phyloP scores from a whole-genome alignment of 1,140 invertebrate genomes.

The Temnothorax curvispinosus region DNA sequence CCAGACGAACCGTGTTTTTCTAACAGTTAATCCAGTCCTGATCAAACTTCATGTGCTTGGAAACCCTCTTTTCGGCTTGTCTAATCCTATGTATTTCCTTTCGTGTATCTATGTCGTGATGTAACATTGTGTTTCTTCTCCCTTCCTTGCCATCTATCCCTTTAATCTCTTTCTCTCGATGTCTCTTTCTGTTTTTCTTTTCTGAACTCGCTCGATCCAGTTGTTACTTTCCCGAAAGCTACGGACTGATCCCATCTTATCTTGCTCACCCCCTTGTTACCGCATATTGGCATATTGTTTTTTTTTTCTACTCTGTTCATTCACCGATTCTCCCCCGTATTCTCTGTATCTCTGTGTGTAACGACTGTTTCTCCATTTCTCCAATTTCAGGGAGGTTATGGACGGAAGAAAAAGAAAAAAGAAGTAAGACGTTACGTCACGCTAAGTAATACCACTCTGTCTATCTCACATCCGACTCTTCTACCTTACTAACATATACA shows the following conservation, averaged over 20 bases:
- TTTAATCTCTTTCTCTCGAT: background rate
- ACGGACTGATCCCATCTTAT: background rate
- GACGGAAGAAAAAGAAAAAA: conserved; percentile 98
- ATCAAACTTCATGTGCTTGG: conserved; percentile 67
- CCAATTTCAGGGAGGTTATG: conserved; percentile 94
- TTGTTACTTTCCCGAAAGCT: background rate
- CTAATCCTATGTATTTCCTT: conserved; percentile 46
- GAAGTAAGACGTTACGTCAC: conserved; percentile 92
- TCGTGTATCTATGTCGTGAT: conserved; percentile 44
- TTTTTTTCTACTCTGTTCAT: conserved; percentile 51
- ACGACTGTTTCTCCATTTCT: conserved; percentile 86
- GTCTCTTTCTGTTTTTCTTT: background rate
- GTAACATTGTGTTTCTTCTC: conserved; percentile 59
- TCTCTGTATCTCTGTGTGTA: conserved; percentile 85
- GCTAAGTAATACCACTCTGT: conserved; percentile 83
- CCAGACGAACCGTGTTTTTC: background rate
- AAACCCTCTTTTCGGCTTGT: conserved; percentile 48
- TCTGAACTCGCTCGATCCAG: background rate
- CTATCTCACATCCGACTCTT: conserved; percentile 69
- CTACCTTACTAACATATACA: conserved; percentile 45
- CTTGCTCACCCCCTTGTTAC: conserved; percentile 3
- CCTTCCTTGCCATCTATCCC: background rate
- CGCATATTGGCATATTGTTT: conserved; percentile 37
- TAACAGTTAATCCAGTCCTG: conserved; percentile 46
- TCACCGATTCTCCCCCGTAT: conserved; percentile 55